phyloP scores from a whole-genome alignment of 2,113 vertebrate species.

The Gobius niger region DNA sequence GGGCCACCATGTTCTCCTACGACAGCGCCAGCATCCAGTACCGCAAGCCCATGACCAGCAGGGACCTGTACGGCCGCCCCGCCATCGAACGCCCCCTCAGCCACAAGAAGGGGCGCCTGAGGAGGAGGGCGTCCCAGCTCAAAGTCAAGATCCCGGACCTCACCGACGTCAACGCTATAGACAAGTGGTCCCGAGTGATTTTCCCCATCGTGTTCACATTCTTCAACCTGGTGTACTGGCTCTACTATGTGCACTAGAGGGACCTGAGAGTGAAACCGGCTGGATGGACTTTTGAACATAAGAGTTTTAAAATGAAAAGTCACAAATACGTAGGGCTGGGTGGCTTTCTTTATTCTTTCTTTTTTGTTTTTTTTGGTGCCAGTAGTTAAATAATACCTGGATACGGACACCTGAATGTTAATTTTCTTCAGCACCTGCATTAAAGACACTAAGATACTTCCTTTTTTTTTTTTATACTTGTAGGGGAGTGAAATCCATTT shows the following conservation, averaged over 20 bases:
- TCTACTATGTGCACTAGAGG: slow-evolving; percentile 91
- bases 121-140: slow-evolving; percentile 87
- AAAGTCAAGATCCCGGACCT: slow-evolving; percentile 95
- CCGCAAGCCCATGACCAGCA: slow-evolving; percentile 82
- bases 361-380: too few species aligned
- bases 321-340: slow-evolving; percentile 8
- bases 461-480: too few species aligned
- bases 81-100: slow-evolving; percentile 78
- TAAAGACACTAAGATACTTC: too few species aligned
- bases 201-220: slow-evolving; percentile 91
- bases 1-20: slow-evolving; percentile 78
- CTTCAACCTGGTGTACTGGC: slow-evolving; percentile 96
- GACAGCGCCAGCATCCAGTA: slow-evolving; percentile 89
- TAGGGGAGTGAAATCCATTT: too few species aligned
- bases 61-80: slow-evolving; percentile 81
- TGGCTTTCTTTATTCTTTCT: too few species aligned
- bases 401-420: too few species aligned
- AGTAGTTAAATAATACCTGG: too few species aligned
- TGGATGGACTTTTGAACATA: slow-evolving; percentile 41
- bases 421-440: too few species aligned
- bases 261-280: slow-evolving; percentile 14
- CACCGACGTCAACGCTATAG: slow-evolving; percentile 93
- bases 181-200: slow-evolving; percentile 95
- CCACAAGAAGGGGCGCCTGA: slow-evolving; percentile 83
- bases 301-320: slow-evolving; percentile 38